These are phyloP conservation scores for Marcusenius ussheri DNA, from an alignment of 2,113 vertebrate species.

Conservation along the genomic window DNA sequence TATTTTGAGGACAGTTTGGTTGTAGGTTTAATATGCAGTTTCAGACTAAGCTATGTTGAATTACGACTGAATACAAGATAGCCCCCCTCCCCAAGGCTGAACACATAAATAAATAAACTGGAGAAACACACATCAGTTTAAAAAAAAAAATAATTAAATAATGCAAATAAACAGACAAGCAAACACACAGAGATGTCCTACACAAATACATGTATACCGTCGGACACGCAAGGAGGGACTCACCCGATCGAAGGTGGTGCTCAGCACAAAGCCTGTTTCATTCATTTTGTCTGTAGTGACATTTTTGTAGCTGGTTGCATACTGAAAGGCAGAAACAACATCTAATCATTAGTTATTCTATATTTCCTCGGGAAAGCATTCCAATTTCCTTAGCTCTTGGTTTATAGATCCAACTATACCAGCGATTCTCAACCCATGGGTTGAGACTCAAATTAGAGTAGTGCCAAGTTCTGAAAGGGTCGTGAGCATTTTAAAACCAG, in stretches of 20 bases:
- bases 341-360: not conserved
- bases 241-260: constrained; percentile 56
- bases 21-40: not conserved
- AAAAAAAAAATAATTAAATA: not conserved
- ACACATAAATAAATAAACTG: not conserved
- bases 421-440: no score
- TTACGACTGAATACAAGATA: not conserved
- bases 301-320: constrained; percentile 58
- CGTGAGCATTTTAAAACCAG: no score
- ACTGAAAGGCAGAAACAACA: constrained; percentile 44
- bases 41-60: not conserved
- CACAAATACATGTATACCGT: not conserved
- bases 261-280: not conserved
- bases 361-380: not conserved
- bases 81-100: not conserved
- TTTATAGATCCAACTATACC: not conserved
- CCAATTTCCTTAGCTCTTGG: not conserved
- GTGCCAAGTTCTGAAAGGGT: no score
- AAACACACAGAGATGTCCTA: not conserved
- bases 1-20: not conserved
- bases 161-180: not conserved
- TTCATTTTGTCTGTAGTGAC: constrained; percentile 29
- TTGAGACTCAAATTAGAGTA: no score
- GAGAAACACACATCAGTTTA: not conserved
- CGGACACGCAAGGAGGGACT: constrained; percentile 10